Evolutionary conservation across 2,888 invertebrate genomes (phyloP), one percentile per base, ranked within the genome.

Genomic region (Myopa testacea): DNA sequence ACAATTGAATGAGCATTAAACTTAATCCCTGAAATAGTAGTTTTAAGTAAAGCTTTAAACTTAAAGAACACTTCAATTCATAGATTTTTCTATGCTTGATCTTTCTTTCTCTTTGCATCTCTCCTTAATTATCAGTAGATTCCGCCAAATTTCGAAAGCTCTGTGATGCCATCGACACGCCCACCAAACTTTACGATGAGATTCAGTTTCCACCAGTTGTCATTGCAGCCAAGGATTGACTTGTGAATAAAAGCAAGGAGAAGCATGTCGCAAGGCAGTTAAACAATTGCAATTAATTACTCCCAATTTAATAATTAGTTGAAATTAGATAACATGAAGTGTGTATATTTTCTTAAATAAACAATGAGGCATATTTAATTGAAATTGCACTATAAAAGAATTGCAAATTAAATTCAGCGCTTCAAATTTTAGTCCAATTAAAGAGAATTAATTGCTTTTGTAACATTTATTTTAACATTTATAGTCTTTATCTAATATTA

Each of bases 201-300:
- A 83, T 84, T 34, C 89, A 90, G 81, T 90, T 90, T 82, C 90
- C 90, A 75, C 89, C 89, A 19, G 89, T 89, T 34, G 86, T 88
- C 50, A 83, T 87, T 72, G 84, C 87, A 6, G 86, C 87, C 40
- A 86, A 84, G 80, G 87, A 88, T 83, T 88, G 88, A 88, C 87
- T 45, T 75, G 62, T 82, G 62, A 84, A n/a, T 71, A 75, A 38
- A 6, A 7, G 65, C 26, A 55, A 16, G 34, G 34, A 74, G 12
- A 52, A 55, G 50, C 68, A 67, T 26, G 55, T n/a, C 40, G 62
- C n/a, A 26, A 26, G 26, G 26, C 26, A 26, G 26, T 45, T 3
- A 45, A 45, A 50, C 68, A 40, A 40, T 38, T n/a, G 16, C 45
- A 16, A 40, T 38, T 68, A 68, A 65, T 65, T 38, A 37, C 38